These are phyloP conservation scores for Macquaria ambigua DNA, from an alignment of 2,113 vertebrate species.

Conservation along the genomic window DNA sequence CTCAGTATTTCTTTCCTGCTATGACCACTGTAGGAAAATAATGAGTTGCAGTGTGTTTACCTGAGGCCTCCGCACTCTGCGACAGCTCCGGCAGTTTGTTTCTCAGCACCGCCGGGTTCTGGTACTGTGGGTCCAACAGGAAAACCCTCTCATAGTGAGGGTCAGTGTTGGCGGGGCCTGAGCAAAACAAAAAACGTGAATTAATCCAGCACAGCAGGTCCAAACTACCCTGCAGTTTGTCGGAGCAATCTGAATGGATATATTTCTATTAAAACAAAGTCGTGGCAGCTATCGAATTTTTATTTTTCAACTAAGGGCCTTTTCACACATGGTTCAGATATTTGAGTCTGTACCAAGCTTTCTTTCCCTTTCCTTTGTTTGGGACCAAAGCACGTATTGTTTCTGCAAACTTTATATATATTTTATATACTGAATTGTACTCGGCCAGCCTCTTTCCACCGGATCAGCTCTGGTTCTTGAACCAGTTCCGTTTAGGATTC, in stretches of 20 bases:
- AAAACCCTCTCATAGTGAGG: constrained; percentile 92
- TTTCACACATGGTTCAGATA: background rate
- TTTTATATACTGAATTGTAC: no score
- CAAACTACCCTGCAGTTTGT: background rate
- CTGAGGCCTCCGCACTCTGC: constrained; percentile 91
- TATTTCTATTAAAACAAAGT: background rate
- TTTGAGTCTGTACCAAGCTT: background rate
- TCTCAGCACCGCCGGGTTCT: constrained; percentile 88
- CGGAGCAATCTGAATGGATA: background rate
- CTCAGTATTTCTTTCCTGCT: background rate
- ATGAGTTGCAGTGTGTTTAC: constrained; percentile 65
- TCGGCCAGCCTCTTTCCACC: no score
- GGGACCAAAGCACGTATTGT: background rate
- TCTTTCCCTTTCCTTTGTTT: no score
- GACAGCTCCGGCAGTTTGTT: constrained; percentile 91
- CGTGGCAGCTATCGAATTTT: background rate
- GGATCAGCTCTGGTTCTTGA: no score
- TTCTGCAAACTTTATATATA: background rate
- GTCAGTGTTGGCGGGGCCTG: constrained; percentile 76
- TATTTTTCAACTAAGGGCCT: no score
- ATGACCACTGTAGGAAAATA: background rate
- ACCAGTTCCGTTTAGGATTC: no score
- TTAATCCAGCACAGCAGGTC: background rate
- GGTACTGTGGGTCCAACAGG: constrained; percentile 91
- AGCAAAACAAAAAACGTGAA: background rate